phyloP scores from a whole-genome alignment of 2,888 invertebrate genomes.

The Drosophila monieri region DNA sequence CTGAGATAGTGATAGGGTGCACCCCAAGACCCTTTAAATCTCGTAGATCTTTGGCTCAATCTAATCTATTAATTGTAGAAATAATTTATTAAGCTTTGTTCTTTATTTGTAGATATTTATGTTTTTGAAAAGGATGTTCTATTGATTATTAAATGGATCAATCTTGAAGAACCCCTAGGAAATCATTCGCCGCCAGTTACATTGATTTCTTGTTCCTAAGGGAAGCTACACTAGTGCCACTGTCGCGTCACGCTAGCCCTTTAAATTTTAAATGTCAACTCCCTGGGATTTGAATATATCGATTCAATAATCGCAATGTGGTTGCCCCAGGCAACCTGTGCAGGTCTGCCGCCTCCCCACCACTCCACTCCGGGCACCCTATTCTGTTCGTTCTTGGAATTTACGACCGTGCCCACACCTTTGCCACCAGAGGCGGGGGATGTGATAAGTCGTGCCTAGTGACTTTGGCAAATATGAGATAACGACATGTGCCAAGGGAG shows the following conservation, averaged over 20 bases:
- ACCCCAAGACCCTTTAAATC: neutral
- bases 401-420: slow-evolving; percentile 46
- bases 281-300: slow-evolving; percentile 54
- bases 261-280: slow-evolving; percentile 49
- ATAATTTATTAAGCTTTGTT: neutral
- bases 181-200: slow-evolving; percentile 9
- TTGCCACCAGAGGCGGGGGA: slow-evolving; percentile 14
- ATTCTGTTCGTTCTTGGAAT: slow-evolving; percentile 24
- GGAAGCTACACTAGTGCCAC: slow-evolving; percentile 26
- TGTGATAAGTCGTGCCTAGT: slow-evolving; percentile 45
- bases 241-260: slow-evolving; percentile 47
- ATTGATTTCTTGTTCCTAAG: slow-evolving; percentile 18
- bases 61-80: neutral
- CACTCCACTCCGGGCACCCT: neutral
- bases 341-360: neutral
- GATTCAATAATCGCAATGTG: slow-evolving; percentile 60
- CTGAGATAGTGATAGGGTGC: neutral
- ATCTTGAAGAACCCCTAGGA: slow-evolving; percentile 1
- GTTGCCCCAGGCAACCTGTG: slow-evolving; percentile 32
- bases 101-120: neutral
- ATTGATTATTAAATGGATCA: neutral
- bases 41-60: neutral
- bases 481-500: slow-evolving; percentile 32
- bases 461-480: slow-evolving; percentile 58
- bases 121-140: neutral